These are phyloP conservation scores for Drosophila mercatorum DNA, from an alignment of 2,888 invertebrate genomes.

Conservation along the genomic window DNA sequence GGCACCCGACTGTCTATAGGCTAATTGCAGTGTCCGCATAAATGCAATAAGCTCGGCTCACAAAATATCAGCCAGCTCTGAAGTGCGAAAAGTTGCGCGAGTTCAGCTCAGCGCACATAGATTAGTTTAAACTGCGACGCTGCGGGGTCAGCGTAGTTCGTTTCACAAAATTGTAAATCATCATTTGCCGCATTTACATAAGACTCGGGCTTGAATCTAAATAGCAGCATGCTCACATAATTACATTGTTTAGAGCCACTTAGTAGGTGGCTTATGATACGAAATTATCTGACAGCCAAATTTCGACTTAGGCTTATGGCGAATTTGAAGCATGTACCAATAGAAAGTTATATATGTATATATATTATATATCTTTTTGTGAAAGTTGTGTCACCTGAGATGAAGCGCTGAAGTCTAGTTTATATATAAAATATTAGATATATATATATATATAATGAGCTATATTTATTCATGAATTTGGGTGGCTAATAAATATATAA, in stretches of 20 bases:
- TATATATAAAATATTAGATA: not conserved
- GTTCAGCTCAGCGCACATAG: constrained; percentile 26
- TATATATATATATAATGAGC: not conserved
- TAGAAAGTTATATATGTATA: not conserved
- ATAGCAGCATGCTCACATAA: not conserved
- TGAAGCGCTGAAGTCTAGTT: not conserved
- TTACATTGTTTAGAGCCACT: constrained; percentile 2
- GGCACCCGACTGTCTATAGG: constrained; percentile 38
- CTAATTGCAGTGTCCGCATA: constrained; percentile 62
- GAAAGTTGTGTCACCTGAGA: not conserved
- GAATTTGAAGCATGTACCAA: not conserved
- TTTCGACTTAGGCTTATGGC: not conserved
- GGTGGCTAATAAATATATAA: no score
- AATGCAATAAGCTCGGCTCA: constrained; percentile 42
- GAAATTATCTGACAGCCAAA: constrained; percentile 2
- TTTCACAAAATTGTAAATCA: constrained; percentile 30
- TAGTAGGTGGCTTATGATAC: not conserved
- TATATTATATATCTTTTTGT: not conserved
- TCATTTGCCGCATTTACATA: constrained; percentile 44
- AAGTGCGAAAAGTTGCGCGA: constrained; percentile 67
- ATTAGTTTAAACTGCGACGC: constrained; percentile 24
- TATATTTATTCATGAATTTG: not conserved
- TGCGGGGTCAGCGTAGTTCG: constrained; percentile 34
- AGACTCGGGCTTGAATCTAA: constrained; percentile 8
- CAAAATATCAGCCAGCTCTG: constrained; percentile 58